phyloP scores from a whole-genome alignment of 2,113 vertebrate genomes.

The Passer domesticus region DNA sequence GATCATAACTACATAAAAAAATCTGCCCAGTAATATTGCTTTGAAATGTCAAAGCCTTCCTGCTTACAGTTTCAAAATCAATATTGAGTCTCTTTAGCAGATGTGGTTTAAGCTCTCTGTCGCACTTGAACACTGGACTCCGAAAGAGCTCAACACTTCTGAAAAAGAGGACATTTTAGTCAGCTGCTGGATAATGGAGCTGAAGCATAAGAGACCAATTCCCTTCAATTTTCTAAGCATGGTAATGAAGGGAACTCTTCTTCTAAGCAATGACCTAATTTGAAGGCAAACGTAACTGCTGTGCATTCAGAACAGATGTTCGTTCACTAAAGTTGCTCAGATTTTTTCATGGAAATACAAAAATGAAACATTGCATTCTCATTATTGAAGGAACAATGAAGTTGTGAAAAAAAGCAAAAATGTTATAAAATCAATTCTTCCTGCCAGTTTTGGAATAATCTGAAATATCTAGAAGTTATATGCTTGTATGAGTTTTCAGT shows the following conservation, averaged over 20 bases:
- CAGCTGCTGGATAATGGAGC: neutral
- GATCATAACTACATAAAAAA: neutral
- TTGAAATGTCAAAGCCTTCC: slow-evolving; percentile 5
- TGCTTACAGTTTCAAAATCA: neutral
- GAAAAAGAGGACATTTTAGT: neutral
- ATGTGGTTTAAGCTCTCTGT: neutral
- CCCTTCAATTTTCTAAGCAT: neutral
- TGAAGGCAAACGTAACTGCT: neutral
- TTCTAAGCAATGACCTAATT: neutral
- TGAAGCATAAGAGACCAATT: neutral
- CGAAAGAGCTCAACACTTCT: neutral
- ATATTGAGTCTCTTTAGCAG: neutral
- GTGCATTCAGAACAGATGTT: neutral
- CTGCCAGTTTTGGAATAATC: neutral
- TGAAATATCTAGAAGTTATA: neutral
- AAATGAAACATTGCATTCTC: neutral
- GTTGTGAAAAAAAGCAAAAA: neutral
- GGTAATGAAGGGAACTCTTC: neutral
- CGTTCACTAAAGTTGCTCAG: neutral
- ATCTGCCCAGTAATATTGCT: neutral
- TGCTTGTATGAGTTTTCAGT: neutral
- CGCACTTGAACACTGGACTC: neutral
- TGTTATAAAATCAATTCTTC: neutral
- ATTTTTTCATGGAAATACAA: neutral
- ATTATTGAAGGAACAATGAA: neutral